Evolutionary conservation across 2,797 vertebrate species (phyloP), one percentile per base, ranked within the genome.

Genomic region (Mycteria americana): DNA sequence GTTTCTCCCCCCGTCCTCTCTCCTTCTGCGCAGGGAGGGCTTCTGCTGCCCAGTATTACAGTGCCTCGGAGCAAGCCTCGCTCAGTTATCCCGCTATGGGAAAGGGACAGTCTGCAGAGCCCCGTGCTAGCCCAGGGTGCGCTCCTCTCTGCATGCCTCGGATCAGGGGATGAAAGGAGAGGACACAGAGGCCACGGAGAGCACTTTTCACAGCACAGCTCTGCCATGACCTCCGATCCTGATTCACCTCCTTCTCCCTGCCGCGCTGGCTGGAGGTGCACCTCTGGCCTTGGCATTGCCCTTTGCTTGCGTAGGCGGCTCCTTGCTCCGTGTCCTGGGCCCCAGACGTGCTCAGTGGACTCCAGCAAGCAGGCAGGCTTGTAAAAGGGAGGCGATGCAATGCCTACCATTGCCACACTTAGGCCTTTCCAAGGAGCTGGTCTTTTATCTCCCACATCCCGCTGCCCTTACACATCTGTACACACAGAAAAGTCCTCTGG

Each of bases 31-130:
- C 59, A 63, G n/a, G 31, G 6, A 23, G 60, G 25, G 17, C 45
- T 84, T 86, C 76, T 68, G 50, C 62, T 72, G 13, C 63, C 33
- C 41, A 13, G 23, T 30, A 4, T 33, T 53, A 9, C 15, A 6
- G 17, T 51, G 45, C 23, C 53, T 53, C 1, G 1, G 37, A 77
- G 53, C 21, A 53, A 68, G n/a, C 54, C 50, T 84, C 2, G 3
- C 53, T 68, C 3, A 2, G 9, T 39, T 81, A 37, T 23, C 46
- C 25, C 2, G 0, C 37, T 37, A 1, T 0, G 8, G 53, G 30
- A 75, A 46, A 60, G 30, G 77, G 25, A 14, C 33, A n/a, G 27
- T 17, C 57, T 77, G 54, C 78, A 73, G 33, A 64, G 27, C 21
- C 60, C 27, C 6, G 0, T 45, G 51, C 48, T 91, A 5, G 30